Conservation (phyloP, 2,113 vertebrate genomes). For the Suricata suricatta region DNA sequence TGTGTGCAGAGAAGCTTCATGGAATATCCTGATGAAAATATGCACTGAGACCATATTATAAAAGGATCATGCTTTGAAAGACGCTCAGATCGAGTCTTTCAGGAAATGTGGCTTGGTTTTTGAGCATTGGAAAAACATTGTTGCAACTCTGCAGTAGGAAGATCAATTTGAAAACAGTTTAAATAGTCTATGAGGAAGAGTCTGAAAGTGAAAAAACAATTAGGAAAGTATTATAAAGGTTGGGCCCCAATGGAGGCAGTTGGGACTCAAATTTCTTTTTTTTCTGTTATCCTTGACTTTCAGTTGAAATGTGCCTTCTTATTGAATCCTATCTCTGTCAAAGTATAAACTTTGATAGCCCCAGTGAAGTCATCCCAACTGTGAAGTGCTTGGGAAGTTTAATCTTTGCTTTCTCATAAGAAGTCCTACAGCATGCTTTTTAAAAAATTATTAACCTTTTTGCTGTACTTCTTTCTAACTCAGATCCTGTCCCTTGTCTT, state of each 20-base stretch:
- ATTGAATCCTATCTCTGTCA: not conserved
- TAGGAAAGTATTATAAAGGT: not conserved
- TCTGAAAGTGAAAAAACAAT: not conserved
- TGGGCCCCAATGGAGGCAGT: not conserved
- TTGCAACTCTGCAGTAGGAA: not conserved
- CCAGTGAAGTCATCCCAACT: not conserved
- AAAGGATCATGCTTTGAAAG: not conserved
- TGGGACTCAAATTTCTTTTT: not conserved
- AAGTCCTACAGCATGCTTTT: not conserved
- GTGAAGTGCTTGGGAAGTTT: conserved; percentile 18
- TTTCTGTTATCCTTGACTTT: not conserved
- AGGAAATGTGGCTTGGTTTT: not conserved
- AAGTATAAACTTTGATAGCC: not conserved
- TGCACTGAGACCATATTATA: not conserved
- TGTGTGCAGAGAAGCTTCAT: not conserved
- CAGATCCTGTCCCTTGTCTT: not conserved
- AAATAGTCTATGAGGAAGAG: not conserved
- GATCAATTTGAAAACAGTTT: not conserved
- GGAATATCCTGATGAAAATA: not conserved
- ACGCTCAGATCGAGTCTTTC: not conserved
- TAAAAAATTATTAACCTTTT: not conserved
- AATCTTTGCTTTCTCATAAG: not conserved
- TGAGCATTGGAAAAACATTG: not conserved
- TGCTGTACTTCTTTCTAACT: not conserved
- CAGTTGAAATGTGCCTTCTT: not conserved